phyloP scores from a whole-genome alignment of 2,888 invertebrate species.

The Tanaodytes sp. region DNA sequence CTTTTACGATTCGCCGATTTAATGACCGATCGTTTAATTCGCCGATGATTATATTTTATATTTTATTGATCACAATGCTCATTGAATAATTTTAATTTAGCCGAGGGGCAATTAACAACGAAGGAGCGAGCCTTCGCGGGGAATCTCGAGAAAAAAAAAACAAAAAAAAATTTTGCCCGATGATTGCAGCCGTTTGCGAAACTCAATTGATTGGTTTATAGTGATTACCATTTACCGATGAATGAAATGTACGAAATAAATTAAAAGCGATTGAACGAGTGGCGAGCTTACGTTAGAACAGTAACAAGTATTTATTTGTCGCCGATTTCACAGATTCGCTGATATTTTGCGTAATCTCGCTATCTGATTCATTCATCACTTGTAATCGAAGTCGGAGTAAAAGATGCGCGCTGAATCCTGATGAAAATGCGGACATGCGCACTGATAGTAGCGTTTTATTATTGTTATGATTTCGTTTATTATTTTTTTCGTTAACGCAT shows the following conservation, averaged over 20 bases:
- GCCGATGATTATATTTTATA: too few species aligned
- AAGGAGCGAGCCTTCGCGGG: background rate
- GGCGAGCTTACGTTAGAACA: slow-evolving; percentile 5
- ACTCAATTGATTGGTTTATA: slow-evolving; percentile 18
- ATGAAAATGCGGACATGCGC: too few species aligned
- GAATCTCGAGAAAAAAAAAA: slow-evolving; percentile 21
- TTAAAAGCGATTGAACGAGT: slow-evolving; percentile 19
- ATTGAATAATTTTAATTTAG: background rate
- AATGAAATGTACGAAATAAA: slow-evolving; percentile 20
- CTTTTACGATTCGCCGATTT: too few species aligned
- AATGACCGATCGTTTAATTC: too few species aligned
- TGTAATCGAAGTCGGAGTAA: slow-evolving; percentile 13
- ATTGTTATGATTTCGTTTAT: too few species aligned
- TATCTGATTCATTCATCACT: slow-evolving; percentile 15
- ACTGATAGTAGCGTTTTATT: too few species aligned
- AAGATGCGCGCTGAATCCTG: too few species aligned
- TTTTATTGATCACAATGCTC: too few species aligned
- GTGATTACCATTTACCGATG: slow-evolving; percentile 11
- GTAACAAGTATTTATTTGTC: slow-evolving; percentile 23
- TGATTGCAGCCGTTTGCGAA: slow-evolving; percentile 28
- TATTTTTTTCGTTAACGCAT: too few species aligned
- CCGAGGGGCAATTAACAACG: slow-evolving; percentile 15
- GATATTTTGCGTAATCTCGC: slow-evolving; percentile 7
- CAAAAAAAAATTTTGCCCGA: background rate
- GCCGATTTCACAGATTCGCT: slow-evolving; percentile 11